Base-by-base conservation (phyloP, 2,888 invertebrate species). In the Hydroisotoma schaefferi region DNA sequence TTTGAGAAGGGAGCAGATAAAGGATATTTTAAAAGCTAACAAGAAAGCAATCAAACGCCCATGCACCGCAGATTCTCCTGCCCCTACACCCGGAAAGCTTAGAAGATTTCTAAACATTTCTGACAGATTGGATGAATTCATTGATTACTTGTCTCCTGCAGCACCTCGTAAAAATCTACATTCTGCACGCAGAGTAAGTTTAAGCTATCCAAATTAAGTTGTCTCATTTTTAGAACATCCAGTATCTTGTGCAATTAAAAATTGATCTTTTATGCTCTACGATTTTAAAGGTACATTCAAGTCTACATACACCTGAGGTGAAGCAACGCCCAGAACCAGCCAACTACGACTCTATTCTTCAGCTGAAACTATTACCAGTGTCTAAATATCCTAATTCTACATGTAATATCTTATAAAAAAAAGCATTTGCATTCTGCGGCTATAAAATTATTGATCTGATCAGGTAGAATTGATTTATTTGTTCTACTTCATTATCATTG, bases 41-140 rank as follows among this genome's bases (percentile, higher is more conserved):
- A 65, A 52, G 18, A 37, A 56, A 18, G 62, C 57, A 1, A 33
- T 60, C 20, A 65, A 65, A 37, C 27, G 65, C 23, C 25, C 53
- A 12, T 23, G 46, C 10, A 57, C 57, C 12, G 15, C 33, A 12
- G 63, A 52, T 6, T 65, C 65, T 10, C 65, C 65, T 2, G 60
- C 60, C 2, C 65, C 65, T 22, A 60, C 65, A 5, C 68, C 68
- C 25, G 68, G 68, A 49, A 65, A 64, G 52, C 55, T 68, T 2
- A 61, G 66, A 37, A 38, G 65, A 37, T 61, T 63, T 20, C 60
- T 66, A 53, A 68, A 68, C 20, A 68, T 68, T 33, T 68, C 68
- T n/a, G 61, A 59, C 10, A 52, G 58, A 12, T 33, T 68, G 23
- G 68, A 68, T 55, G 65, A 68, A 55, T 55, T 68, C n/a, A 63